Conservation (phyloP, 2,888 invertebrate genomes). For the Acanthosoma haemorrhoidale region DNA sequence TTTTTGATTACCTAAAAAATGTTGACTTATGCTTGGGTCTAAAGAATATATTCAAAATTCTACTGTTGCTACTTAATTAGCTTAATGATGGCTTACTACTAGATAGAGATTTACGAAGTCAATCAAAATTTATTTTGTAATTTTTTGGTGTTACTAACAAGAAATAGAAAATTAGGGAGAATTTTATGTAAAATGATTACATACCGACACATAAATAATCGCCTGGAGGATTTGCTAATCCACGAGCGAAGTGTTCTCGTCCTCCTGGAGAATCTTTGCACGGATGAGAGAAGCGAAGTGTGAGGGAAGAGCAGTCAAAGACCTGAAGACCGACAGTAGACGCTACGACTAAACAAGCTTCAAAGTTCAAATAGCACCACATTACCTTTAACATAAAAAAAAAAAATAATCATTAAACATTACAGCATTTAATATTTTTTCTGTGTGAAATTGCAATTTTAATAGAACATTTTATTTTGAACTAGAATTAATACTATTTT, state of each 20-base stretch:
- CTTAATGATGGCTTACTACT: no score
- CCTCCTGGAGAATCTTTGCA: constrained; percentile 40
- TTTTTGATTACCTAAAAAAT: no score
- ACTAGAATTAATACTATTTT: no score
- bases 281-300: constrained; percentile 42
- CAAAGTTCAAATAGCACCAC: constrained; percentile 43
- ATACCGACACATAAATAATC: constrained; percentile 42
- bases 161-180: no score
- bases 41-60: no score
- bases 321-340: constrained; percentile 43
- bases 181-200: no score
- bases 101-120: no score
- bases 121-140: no score
- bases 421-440: neutral
- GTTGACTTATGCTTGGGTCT: no score
- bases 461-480: no score
- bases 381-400: constrained; percentile 39
- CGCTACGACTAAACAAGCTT: constrained; percentile 42
- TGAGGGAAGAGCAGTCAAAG: constrained; percentile 42
- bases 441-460: neutral
- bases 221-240: constrained; percentile 42
- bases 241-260: constrained; percentile 41
- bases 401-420: neutral
- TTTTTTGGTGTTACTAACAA: no score
- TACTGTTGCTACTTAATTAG: no score